These are phyloP conservation scores for Venustaconcha ellipsiformis DNA, from an alignment of 1,140 invertebrate species.

Conservation along the genomic window DNA sequence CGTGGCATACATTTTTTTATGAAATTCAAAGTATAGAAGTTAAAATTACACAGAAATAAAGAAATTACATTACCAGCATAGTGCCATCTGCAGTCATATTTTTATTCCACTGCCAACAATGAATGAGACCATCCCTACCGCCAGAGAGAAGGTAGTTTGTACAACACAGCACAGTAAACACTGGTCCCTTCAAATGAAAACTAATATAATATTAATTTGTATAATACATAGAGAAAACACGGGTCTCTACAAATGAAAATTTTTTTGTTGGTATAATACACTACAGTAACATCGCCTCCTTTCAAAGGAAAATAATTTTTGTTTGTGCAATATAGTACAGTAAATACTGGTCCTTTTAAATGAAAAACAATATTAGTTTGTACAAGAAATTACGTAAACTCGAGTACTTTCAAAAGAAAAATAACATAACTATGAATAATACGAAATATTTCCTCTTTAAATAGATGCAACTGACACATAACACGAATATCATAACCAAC, in stretches of 20 bases:
- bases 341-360: constrained; percentile 58
- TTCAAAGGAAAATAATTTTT: too few species aligned
- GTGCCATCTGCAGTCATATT: constrained; percentile 53
- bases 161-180: constrained; percentile 47
- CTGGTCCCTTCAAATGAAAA: constrained; percentile 49
- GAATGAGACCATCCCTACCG: constrained; percentile 53
- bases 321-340: constrained; percentile 39
- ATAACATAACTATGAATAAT: too few species aligned
- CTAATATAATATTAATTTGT: not conserved
- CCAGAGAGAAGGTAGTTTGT: constrained; percentile 50
- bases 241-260: not conserved
- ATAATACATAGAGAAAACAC: not conserved
- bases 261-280: not conserved
- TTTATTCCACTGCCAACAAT: constrained; percentile 54
- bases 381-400: not conserved
- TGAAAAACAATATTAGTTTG: not conserved
- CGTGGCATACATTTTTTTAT: not conserved
- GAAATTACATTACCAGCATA: constrained; percentile 32
- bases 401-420: not conserved
- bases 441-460: too few species aligned
- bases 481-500: too few species aligned
- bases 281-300: too few species aligned
- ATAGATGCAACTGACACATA: too few species aligned
- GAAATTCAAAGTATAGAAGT: not conserved
- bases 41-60: not conserved